Percentiles rank a stretch among this genome's conserved stretches.
Evolutionary conservation across 2,797 vertebrate species (phyloP).

Genomic region (Amblyraja radiata): DNA sequence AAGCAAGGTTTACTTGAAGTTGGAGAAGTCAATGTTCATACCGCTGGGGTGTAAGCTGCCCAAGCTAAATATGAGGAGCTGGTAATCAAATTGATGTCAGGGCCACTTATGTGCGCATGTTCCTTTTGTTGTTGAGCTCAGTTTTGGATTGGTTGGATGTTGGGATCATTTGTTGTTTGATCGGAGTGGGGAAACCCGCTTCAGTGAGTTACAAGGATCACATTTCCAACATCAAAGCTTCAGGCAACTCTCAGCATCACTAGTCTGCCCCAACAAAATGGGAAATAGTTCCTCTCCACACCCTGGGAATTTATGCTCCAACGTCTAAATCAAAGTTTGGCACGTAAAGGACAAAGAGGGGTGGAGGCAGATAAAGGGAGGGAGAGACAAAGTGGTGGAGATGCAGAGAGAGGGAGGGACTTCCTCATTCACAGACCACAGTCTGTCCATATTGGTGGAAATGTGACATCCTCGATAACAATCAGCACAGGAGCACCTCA

Average conservation of each 20-base stretch:
- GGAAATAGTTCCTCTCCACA: background rate
- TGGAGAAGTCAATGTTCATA: too few species aligned
- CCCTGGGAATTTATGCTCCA: background rate
- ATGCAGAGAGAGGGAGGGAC: background rate
- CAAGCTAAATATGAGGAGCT: too few species aligned
- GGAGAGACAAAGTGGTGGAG: background rate
- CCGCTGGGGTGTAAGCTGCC: too few species aligned
- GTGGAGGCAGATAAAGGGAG: background rate
- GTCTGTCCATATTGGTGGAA: too few species aligned
- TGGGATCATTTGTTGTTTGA: background rate
- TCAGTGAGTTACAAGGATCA: background rate
- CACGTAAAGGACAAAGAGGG: background rate
- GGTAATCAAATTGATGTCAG: too few species aligned
- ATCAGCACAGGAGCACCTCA: too few species aligned
- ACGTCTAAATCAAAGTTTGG: background rate
- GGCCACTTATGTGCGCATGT: background rate
- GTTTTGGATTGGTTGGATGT: background rate
- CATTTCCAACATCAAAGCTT: constrained; percentile 19
- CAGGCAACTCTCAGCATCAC: background rate
- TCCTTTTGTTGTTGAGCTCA: background rate
- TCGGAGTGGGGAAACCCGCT: background rate
- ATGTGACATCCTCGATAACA: too few species aligned
- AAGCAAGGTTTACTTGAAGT: too few species aligned
- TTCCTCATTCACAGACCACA: too few species aligned
- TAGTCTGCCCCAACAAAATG: background rate